Evolutionary conservation across 2,888 invertebrate species (phyloP), one percentile per base, ranked within the genome.

Genomic region (Microctonus brassicae): DNA sequence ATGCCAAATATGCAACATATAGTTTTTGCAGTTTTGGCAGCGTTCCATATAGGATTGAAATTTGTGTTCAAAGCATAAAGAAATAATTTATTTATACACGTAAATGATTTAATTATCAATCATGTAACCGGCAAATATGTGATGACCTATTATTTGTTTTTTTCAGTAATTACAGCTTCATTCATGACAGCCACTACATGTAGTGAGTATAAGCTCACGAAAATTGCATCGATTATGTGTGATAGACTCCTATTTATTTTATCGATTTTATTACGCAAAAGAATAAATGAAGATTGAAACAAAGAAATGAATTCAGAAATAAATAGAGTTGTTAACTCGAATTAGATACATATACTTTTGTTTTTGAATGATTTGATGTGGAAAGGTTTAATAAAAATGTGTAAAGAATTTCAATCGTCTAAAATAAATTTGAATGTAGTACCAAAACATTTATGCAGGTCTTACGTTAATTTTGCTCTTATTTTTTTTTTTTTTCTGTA

Each of bases 131-230:
- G 1, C 13, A 58, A 61, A 57, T 22, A 55, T 47, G 13, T 63
- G 62, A 17, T 52, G 29, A 66, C 62, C 55, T 71, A 72, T 70
- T 69, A 33, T n/a, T n/a, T n/a, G n/a, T n/a, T 64, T 80, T 83
- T 86, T 86, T 52, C 87, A 87, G 87, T 78, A 80, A 84, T 69
- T 87, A 85, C 85, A 87, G 87, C 84, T 87, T 86, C 82, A 87
- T 87, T 83, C 87, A 87, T 80, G 87, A 87, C 86, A 87, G 87
- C 83, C 86, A 87, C 78, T 86, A 87, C 69, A 86, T 87, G 85
- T 87, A 87, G 87, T 87, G 86, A 87, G 87, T 87, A 87, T 80
- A 76, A 78, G 17, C n/a, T n/a, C 13, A 13, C 13, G 4, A 2
- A 47, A 47, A 42, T 75, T 75, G 76, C 73, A 76, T 76, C 73